Evolutionary conservation across 1,140 invertebrate genomes (phyloP), one percentile per base, ranked within the genome.

Genomic region (Charaxes varanes): DNA sequence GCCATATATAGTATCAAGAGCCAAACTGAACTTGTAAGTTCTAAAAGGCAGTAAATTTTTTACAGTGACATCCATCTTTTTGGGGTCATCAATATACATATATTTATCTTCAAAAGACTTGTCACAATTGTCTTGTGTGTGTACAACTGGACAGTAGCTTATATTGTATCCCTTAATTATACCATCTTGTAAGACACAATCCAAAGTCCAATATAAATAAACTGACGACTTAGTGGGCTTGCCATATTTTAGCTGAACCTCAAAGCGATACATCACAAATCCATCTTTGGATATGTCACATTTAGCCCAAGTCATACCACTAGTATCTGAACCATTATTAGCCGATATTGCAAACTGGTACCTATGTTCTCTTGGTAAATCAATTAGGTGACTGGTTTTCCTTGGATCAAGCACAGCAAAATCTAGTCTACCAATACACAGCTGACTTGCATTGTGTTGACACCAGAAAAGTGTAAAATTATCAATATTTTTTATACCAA

Each of bases 401-500:
- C 62, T 47, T 3, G 69, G 48, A 42, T 71, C 42, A 6, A 83
- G 48, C 10, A 63, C 61, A 36, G 68, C 60, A 40, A 76, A 80
- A 31, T 80, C 68, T 51, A 83, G 65, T 10, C 65, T 53, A 0
- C 72, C 76, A 7, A 56, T 40, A 62, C 79, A 83, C 44, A 72
- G 58, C 31, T 68, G 58, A 24, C 69, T 78, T 12, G 48, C 51
- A 53, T 81, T 78, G 15, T 79, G 58, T 24, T 76, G 85, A 64
- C 92, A 93, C 89, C 90, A 92, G 62, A 92, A 94, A 14, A 94
- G 85, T 2, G 92, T 93, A 45, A 92, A 94, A 44, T 76, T 74
- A 23, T 86, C 67, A 22, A 83, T 68, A 26, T 70, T 60, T 32
- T 69, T 44, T 8, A 66, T 87, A 16, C 79, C 74, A 35, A 88